A percentile compares a stretch with the other conserved stretches of the same genome.
Evolutionary conservation across 1,140 invertebrate species (phyloP).

Genomic region (Tetramorium alpestre): DNA sequence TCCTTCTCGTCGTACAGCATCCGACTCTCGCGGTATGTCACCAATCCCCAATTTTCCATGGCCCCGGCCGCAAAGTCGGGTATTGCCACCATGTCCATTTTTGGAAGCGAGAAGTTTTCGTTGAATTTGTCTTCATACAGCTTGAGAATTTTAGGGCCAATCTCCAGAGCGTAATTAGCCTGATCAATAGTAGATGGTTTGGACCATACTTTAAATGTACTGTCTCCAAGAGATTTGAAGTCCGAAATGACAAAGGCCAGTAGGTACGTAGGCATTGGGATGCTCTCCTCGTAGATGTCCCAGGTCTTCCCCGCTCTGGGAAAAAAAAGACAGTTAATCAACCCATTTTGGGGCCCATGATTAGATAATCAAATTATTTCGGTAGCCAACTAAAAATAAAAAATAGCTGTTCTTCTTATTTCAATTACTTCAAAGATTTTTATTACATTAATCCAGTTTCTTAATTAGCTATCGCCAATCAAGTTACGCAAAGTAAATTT

Average conservation of each 20-base stretch:
- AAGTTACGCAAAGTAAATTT: too few species aligned
- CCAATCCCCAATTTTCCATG: slow-evolving; percentile 90
- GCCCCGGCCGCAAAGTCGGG: slow-evolving; percentile 89
- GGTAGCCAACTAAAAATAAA: too few species aligned
- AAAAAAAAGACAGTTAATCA: too few species aligned
- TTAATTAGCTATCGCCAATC: too few species aligned
- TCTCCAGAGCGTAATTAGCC: slow-evolving; percentile 85
- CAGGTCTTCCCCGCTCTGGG: slow-evolving; percentile 39
- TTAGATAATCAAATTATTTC: too few species aligned
- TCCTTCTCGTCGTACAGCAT: slow-evolving; percentile 87
- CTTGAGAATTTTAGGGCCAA: slow-evolving; percentile 84
- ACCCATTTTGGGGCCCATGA: too few species aligned
- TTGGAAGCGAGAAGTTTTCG: slow-evolving; percentile 82
- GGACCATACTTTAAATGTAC: slow-evolving; percentile 88
- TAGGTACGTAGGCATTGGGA: slow-evolving; percentile 95
- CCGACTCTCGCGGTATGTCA: slow-evolving; percentile 87
- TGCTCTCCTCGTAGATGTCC: slow-evolving; percentile 89
- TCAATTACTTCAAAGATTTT: too few species aligned
- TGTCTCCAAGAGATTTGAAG: slow-evolving; percentile 84
- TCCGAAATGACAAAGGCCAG: slow-evolving; percentile 94
- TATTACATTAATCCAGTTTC: too few species aligned
- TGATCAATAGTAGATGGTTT: slow-evolving; percentile 87
- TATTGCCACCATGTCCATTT: slow-evolving; percentile 88
- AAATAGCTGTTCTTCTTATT: too few species aligned
- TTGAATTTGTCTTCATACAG: slow-evolving; percentile 81